Evolutionary conservation across 2,797 vertebrate species (phyloP).

Genomic region (Chanos chanos): DNA sequence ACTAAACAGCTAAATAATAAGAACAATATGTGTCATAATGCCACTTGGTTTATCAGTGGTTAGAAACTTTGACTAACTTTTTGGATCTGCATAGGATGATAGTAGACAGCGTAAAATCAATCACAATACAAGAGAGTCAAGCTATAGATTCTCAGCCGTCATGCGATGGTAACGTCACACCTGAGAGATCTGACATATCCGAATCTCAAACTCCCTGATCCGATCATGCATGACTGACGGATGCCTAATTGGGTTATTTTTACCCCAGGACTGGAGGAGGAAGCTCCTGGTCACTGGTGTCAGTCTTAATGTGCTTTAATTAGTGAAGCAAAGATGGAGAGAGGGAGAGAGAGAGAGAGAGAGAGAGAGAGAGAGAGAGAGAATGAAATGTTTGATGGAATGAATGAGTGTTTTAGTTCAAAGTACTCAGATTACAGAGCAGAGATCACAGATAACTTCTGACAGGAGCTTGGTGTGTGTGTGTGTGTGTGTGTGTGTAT

Average conservation of each 20-base stretch:
- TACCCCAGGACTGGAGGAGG: constrained; percentile 49
- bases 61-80: too few relatives aligned
- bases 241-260: constrained; percentile 69
- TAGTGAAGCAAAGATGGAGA: constrained; percentile 45
- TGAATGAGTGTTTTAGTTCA: constrained; percentile 40
- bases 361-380: neutral
- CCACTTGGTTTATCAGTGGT: too few relatives aligned
- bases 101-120: too few relatives aligned
- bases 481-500: constrained; percentile 6
- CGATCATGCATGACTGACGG: constrained; percentile 36
- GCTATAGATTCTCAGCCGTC: too few relatives aligned
- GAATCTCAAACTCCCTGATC: constrained; percentile 4
- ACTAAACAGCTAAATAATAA: too few relatives aligned
- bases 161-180: constrained; percentile 1
- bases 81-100: too few relatives aligned
- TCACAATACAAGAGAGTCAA: too few relatives aligned
- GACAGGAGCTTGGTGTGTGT: constrained; percentile 26
- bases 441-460: constrained; percentile 5
- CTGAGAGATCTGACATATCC: constrained; percentile 13
- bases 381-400: constrained; percentile 43
- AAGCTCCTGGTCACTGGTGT: constrained; percentile 59
- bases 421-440: constrained; percentile 40
- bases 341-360: constrained; percentile 10
- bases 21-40: too few relatives aligned
- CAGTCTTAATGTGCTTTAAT: constrained; percentile 71